A percentile compares a stretch with the other conserved stretches of the same genome.
phyloP scores from a whole-genome alignment of 2,113 vertebrate species.

The Oxygymnocypris stewartii region DNA sequence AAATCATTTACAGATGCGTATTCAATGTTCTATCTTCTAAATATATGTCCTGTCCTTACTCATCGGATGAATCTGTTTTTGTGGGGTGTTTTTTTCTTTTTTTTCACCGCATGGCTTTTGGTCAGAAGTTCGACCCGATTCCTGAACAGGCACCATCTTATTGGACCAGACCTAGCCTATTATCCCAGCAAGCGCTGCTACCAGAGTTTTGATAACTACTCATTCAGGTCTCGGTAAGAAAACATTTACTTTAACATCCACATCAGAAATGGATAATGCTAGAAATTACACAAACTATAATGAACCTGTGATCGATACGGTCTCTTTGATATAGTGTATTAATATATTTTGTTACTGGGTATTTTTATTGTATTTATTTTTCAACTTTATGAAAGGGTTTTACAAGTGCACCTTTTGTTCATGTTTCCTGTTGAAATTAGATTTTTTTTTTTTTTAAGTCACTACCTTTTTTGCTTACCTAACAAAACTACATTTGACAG shows the following conservation, averaged over 20 bases:
- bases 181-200: slow-evolving; percentile 76
- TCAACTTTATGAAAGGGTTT: neutral
- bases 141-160: slow-evolving; percentile 71
- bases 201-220: slow-evolving; percentile 77
- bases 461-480: neutral
- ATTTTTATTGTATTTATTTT: neutral
- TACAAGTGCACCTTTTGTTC: too few species aligned
- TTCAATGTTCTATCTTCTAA: slow-evolving; percentile 21
- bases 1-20: neutral
- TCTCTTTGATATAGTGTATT: neutral
- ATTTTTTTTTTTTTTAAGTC: neutral
- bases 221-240: slow-evolving; percentile 75
- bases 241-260: neutral
- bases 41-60: neutral
- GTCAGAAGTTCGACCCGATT: slow-evolving; percentile 72
- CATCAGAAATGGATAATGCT: neutral
- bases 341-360: neutral
- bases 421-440: too few species aligned
- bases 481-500: neutral
- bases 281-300: neutral
- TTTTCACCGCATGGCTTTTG: slow-evolving; percentile 46
- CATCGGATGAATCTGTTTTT: neutral
- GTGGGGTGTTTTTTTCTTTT: neutral
- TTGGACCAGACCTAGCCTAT: slow-evolving; percentile 73
- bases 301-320: neutral